Percentiles rank a stretch among this genome's conserved stretches.
These are phyloP conservation scores for Epicauta chinensis DNA, from an alignment of 1,140 invertebrate genomes.

Conservation along the genomic window DNA sequence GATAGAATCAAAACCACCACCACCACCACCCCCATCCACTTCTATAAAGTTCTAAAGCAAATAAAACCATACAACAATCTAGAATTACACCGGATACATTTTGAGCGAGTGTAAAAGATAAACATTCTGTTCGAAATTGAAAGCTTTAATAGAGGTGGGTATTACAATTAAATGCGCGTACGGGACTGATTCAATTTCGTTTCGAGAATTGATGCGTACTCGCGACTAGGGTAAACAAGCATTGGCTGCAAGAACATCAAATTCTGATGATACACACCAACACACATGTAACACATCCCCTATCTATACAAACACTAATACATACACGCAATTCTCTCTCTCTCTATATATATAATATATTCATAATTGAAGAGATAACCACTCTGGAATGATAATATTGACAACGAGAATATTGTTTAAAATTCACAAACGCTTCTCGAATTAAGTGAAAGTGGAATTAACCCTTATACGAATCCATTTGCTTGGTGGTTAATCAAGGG, in stretches of 20 bases:
- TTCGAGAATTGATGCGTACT: slow-evolving; percentile 30
- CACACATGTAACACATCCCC: not conserved
- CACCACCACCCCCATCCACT: not conserved
- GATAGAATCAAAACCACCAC: not conserved
- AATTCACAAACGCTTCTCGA: slow-evolving; percentile 32
- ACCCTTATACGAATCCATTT: slow-evolving; percentile 28
- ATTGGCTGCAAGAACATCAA: slow-evolving; percentile 13
- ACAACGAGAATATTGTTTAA: slow-evolving; percentile 33
- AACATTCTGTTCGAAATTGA: slow-evolving; percentile 33
- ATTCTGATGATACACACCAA: slow-evolving; percentile 11
- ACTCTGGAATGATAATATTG: slow-evolving; percentile 36
- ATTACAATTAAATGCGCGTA: slow-evolving; percentile 34
- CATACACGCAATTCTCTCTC: too few relatives aligned
- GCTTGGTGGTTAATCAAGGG: not conserved
- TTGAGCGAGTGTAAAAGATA: slow-evolving; percentile 30
- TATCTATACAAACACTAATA: not conserved
- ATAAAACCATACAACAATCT: slow-evolving; percentile 22
- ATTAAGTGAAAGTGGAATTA: slow-evolving; percentile 37
- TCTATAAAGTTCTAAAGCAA: slow-evolving; percentile 22
- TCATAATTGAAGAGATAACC: slow-evolving; percentile 34
- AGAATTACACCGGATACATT: slow-evolving; percentile 24
- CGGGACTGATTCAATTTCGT: slow-evolving; percentile 34
- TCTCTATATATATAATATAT: slow-evolving; percentile 32
- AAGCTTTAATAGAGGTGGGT: slow-evolving; percentile 34
- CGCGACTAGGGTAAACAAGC: slow-evolving; percentile 23